A percentile compares a stretch with the other conserved stretches of the same genome.
phyloP scores from a whole-genome alignment of 2,888 invertebrate species.

The Horisme vitalbata region DNA sequence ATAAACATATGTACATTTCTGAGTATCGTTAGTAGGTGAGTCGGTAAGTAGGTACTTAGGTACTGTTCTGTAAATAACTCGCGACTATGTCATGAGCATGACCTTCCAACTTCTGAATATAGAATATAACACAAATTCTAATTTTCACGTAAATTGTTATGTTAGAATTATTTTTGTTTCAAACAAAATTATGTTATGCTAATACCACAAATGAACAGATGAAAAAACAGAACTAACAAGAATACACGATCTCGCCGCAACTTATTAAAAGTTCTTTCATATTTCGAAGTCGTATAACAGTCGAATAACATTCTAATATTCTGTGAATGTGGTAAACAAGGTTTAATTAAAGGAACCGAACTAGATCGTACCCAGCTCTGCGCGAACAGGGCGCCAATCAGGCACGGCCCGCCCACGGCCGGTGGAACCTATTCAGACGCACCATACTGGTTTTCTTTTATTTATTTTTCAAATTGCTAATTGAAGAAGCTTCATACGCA shows the following conservation, averaged over 20 bases:
- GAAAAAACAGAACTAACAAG: neutral
- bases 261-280: neutral
- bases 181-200: neutral
- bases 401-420: neutral
- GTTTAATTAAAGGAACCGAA: slow-evolving; percentile 1
- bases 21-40: too few species aligned
- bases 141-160: neutral
- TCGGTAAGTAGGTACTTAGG: too few species aligned
- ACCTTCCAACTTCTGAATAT: too few species aligned
- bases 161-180: slow-evolving; percentile 1
- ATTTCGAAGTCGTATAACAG: neutral
- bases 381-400: slow-evolving; percentile 21
- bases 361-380: neutral
- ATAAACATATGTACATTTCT: too few species aligned
- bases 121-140: too few species aligned
- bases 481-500: too few species aligned
- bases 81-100: too few species aligned
- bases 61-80: too few species aligned
- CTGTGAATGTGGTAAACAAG: neutral
- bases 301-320: neutral
- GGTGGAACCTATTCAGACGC: too few species aligned
- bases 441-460: too few species aligned
- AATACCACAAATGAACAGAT: slow-evolving; percentile 1
- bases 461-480: too few species aligned
- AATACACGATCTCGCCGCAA: neutral